A percentile compares a stretch with the other conserved stretches of the same genome.
Conservation (phyloP, 2,797 vertebrate genomes). For the Pempheris klunzingeri region DNA sequence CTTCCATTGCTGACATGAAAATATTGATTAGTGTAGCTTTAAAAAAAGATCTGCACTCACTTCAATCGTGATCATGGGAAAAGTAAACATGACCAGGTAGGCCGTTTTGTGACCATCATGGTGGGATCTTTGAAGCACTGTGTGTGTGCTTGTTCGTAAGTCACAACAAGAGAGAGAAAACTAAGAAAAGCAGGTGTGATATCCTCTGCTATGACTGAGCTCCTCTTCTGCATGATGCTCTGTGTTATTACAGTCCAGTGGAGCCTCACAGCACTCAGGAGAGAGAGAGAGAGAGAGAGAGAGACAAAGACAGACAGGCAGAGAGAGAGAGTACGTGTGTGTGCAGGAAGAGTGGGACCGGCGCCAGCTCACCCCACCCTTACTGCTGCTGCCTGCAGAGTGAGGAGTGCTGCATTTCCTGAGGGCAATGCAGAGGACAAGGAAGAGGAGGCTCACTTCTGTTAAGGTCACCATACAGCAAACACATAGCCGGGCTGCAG, state of each 20-base stretch:
- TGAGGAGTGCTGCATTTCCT: slow-evolving; percentile 84
- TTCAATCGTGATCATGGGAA: neutral
- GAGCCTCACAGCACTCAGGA: slow-evolving; percentile 57
- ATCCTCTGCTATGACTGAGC: slow-evolving; percentile 29
- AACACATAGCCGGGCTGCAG: slow-evolving; percentile 44
- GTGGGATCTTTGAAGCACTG: neutral
- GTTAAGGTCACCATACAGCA: slow-evolving; percentile 68
- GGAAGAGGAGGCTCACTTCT: slow-evolving; percentile 69
- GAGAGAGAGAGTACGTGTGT: slow-evolving; percentile 30
- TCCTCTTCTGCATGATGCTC: slow-evolving; percentile 45
- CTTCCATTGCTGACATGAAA: neutral
- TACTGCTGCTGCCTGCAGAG: slow-evolving; percentile 82
- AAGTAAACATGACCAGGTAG: neutral
- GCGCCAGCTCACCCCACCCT: slow-evolving; percentile 85
- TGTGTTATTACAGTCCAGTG: slow-evolving; percentile 60
- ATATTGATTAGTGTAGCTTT: slow-evolving; percentile 14
- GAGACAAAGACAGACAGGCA: slow-evolving; percentile 43
- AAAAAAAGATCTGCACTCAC: neutral
- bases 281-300: slow-evolving; percentile 30
- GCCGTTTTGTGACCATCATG: neutral
- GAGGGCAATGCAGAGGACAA: slow-evolving; percentile 85
- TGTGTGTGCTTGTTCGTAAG: neutral
- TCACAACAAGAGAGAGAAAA: slow-evolving; percentile 12
- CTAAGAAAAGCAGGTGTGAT: slow-evolving; percentile 48
- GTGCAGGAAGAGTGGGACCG: slow-evolving; percentile 69